Evolutionary conservation across 1,140 invertebrate species (phyloP).

Genomic region (Caenorhabditis remanei): DNA sequence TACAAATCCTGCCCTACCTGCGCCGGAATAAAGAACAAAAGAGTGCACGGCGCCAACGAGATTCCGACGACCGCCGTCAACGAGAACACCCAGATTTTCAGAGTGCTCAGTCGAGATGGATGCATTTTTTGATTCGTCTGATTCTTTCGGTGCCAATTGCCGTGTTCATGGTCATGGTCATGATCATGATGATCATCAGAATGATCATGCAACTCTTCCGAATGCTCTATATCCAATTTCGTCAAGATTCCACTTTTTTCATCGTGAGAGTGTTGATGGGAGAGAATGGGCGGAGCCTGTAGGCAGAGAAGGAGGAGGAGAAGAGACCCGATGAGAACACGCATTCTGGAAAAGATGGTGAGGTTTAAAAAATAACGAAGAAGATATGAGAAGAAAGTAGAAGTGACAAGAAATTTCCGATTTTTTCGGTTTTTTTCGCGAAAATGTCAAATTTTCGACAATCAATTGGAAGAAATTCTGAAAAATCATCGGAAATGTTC

Average conservation of each 20-base stretch:
- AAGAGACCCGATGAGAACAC: not conserved
- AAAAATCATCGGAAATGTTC: too few relatives aligned
- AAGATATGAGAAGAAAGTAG: not conserved
- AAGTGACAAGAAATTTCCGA: not conserved
- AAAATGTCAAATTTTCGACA: too few relatives aligned
- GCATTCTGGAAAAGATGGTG: slow-evolving; percentile 20
- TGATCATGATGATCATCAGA: slow-evolving; percentile 61
- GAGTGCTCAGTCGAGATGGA: slow-evolving; percentile 43
- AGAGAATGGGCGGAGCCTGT: not conserved
- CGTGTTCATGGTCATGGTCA: slow-evolving; percentile 69
- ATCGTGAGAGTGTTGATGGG: slow-evolving; percentile 38
- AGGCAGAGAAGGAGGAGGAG: too few relatives aligned
- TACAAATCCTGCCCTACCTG: slow-evolving; percentile 83
- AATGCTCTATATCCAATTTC: not conserved
- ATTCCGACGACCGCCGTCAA: slow-evolving; percentile 13
- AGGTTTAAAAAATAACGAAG: not conserved
- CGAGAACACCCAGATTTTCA: slow-evolving; percentile 22
- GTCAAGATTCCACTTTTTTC: slow-evolving; percentile 75
- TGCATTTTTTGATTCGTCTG: slow-evolving; percentile 35
- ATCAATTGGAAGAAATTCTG: too few relatives aligned
- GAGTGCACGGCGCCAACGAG: slow-evolving; percentile 84
- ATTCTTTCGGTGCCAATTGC: slow-evolving; percentile 65
- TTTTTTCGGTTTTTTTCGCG: too few relatives aligned
- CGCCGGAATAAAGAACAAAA: slow-evolving; percentile 92
- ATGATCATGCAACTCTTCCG: slow-evolving; percentile 65